Percentiles rank a stretch among this genome's conserved stretches.
phyloP scores from a whole-genome alignment of 1,140 invertebrate genomes.

The Drosophila persimilis region DNA sequence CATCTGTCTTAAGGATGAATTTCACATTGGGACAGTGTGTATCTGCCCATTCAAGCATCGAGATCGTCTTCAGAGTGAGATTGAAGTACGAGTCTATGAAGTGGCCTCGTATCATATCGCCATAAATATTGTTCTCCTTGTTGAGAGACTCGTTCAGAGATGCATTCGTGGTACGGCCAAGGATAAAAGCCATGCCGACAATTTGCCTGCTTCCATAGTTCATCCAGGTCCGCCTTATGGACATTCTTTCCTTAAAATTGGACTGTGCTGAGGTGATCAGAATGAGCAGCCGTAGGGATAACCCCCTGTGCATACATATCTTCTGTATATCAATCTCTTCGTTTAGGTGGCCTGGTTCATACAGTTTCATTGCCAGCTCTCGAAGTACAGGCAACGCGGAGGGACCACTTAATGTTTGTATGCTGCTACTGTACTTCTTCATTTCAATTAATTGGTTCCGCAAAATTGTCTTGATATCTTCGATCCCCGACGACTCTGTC shows the following conservation, averaged over 20 bases:
- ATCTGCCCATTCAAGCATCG: slow-evolving; percentile 92
- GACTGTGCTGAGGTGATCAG: slow-evolving; percentile 92
- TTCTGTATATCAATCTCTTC: slow-evolving; percentile 84
- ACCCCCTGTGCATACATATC: slow-evolving; percentile 87
- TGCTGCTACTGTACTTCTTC: background rate
- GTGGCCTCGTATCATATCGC: slow-evolving; percentile 90
- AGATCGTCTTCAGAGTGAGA: slow-evolving; percentile 93
- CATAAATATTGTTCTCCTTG: slow-evolving; percentile 88
- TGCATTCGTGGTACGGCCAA: slow-evolving; percentile 86
- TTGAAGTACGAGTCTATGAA: slow-evolving; percentile 94
- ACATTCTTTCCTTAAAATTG: slow-evolving; percentile 89
- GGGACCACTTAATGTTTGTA: slow-evolving; percentile 40
- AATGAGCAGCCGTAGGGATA: slow-evolving; percentile 87
- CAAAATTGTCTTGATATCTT: no score
- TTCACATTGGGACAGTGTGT: slow-evolving; percentile 89
- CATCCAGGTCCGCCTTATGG: slow-evolving; percentile 94
- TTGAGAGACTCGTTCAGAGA: slow-evolving; percentile 85
- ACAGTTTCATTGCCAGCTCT: slow-evolving; percentile 84
- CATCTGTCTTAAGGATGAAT: slow-evolving; percentile 93
- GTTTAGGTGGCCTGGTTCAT: slow-evolving; percentile 86
- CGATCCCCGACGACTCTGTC: no score
- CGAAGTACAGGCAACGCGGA: slow-evolving; percentile 44
- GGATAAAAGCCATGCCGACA: slow-evolving; percentile 90
- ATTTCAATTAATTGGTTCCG: no score
- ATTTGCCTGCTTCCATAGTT: slow-evolving; percentile 89